phyloP scores from a whole-genome alignment of 2,888 invertebrate genomes.

The Oxystoma pomonae region DNA sequence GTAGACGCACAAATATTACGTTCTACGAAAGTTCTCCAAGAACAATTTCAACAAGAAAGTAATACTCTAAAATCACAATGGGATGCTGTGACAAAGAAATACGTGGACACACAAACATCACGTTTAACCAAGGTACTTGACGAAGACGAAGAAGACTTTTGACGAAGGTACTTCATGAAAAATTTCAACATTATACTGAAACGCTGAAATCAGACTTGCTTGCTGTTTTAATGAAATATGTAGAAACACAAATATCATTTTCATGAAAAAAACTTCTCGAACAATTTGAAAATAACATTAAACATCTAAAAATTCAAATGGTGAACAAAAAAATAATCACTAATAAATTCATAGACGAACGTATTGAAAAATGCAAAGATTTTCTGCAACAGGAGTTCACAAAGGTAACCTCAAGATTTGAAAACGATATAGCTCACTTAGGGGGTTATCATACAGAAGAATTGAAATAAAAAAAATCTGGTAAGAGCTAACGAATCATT shows the following conservation, averaged over 20 bases:
- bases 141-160: too few species aligned
- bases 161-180: background rate
- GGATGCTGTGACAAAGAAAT: conserved; percentile 2
- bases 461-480: background rate
- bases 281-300: background rate
- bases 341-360: background rate
- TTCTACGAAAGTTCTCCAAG: background rate
- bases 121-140: too few species aligned
- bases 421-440: background rate
- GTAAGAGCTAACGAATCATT: background rate
- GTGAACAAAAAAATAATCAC: background rate
- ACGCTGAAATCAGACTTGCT: too few species aligned
- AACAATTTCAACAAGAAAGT: background rate
- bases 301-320: background rate
- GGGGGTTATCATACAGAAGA: background rate
- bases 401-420: background rate
- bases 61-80: too few species aligned
- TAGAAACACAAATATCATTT: background rate
- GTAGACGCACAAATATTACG: background rate
- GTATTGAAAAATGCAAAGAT: background rate
- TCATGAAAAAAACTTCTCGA: background rate
- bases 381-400: background rate
- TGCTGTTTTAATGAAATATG: background rate
- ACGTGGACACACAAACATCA: background rate
- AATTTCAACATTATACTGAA: background rate